Evolutionary conservation across 2,113 vertebrate genomes (phyloP), one percentile per base, ranked within the genome.

Genomic region (Apus apus): DNA sequence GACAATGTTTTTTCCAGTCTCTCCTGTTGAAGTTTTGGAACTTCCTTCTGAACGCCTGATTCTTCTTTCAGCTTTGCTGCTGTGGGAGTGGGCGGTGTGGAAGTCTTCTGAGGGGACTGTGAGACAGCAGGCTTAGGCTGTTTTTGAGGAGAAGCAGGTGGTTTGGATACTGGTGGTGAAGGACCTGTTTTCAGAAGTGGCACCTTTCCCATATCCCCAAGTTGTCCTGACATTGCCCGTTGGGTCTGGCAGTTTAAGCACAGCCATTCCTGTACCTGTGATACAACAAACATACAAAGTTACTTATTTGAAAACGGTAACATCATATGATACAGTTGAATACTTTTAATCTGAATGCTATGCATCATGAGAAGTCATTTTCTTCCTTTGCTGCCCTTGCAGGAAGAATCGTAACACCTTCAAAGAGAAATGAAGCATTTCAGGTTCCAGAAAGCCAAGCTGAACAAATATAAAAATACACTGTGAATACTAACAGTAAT

Each of bases 201-300:
- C 75, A 97, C 90, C 97, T 98, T 98, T 78, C 97, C 98, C 82
- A 97, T 94, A 73, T 98, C 98, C 86, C 98, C 99, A 79, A 99
- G 97, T 40, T 99, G 98, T 97, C 98, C 99, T 77, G 97, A 97
- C 85, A 99, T 94, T 57, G 99, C 99, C 97, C 99, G 99, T 94
- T 99, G 98, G 75, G 99, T 99, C 96, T 99, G 99, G 94, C 99
- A 99, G 91, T 98, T 99, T 97, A 99, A 98, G 96, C 99, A 99
- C 65, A 99, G 98, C 99, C 99, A 99, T 98, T 99, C 99, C 94
- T 98, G 97, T 51, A 98, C 98, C 99, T 99, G 97, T 26, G 94
- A 96, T 12, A 88, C 36, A 97, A 97, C 9, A 95, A 95, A 96
- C 2, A 62, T 5, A 92, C 20, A 9, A 74, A 87, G 90, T 76